Evolutionary conservation across 2,888 invertebrate genomes (phyloP), one percentile per base, ranked within the genome.

Genomic region (Limnephilus marmoratus): DNA sequence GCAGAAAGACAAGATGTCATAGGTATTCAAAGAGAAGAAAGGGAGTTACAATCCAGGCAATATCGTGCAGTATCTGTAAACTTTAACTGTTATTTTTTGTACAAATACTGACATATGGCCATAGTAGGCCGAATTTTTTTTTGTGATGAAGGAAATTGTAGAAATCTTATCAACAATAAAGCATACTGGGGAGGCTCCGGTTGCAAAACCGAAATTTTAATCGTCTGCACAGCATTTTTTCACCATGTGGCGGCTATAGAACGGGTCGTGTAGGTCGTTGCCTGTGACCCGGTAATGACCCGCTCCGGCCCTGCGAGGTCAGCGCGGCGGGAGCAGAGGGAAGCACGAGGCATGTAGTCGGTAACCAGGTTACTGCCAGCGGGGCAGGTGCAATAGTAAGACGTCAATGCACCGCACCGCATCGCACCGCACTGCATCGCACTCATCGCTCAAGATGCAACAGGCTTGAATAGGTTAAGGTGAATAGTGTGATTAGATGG

Each of bases 231-330:
- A 53, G 53, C 18, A 0, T 53, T 49, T 18, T 53, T 53, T 53
- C 18, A n/a, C 68, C n/a, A n/a, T 9, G 68, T 68, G 68, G 68
- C 24, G 68, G 68, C 24, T 68, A 24, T 4, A 53, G 18, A 15
- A 5, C 9, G 68, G 85, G 85, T 41, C 85, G 85, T 2, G 68
- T 18, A 49, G 87, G 53, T 31, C 88, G 81, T n/a, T 31, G 88
- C n/a, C 24, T 29, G 11, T 89, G 88, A 89, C 88, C 68, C 88
- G 88, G 88, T 89, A 89, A 80, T 89, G 88, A 89, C 88, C 80
- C 81, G 88, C 88, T 15, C 80, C 88, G 88, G 88, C 88, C 81
- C 88, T 89, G 88, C 81, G 34, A 31, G 87, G 80, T 31, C 86
- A 37, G 86, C 83, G 15, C 31, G 88, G 13, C 12, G 49, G 53